These are phyloP conservation scores for Apteryx mantelli DNA, from an alignment of 2,113 vertebrate genomes.

Conservation along the genomic window DNA sequence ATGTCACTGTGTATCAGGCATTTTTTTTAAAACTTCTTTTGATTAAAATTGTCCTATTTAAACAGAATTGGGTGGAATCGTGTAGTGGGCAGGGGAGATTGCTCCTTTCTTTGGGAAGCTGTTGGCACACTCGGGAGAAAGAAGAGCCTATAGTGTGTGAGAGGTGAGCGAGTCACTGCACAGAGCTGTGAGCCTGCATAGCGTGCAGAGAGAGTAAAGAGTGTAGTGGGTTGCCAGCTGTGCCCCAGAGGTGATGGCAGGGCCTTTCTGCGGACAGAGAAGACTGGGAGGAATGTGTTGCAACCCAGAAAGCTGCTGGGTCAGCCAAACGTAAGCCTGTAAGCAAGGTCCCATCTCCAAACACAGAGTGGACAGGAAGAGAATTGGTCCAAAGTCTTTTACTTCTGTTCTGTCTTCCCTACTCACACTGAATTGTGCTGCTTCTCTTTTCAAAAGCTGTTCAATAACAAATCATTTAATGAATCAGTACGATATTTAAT, in stretches of 20 bases:
- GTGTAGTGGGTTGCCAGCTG: no score
- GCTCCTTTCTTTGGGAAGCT: neutral
- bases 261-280: neutral
- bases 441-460: slow-evolving; percentile 56
- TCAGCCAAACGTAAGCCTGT: neutral
- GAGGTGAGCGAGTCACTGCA: no score
- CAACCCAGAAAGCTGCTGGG: neutral
- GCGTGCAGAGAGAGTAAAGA: neutral
- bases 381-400: neutral
- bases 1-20: neutral
- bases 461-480: slow-evolving; percentile 20
- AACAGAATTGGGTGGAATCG: neutral
- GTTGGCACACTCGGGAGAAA: neutral
- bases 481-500: slow-evolving; percentile 68
- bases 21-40: neutral
- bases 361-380: neutral
- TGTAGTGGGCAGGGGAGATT: neutral
- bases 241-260: no score
- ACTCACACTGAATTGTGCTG: neutral
- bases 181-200: neutral
- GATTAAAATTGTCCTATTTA: neutral
- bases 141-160: neutral
- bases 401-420: neutral
- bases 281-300: neutral
- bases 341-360: neutral